Base-by-base conservation (phyloP, 2,888 invertebrate genomes). In the Dendrolimus pini region DNA sequence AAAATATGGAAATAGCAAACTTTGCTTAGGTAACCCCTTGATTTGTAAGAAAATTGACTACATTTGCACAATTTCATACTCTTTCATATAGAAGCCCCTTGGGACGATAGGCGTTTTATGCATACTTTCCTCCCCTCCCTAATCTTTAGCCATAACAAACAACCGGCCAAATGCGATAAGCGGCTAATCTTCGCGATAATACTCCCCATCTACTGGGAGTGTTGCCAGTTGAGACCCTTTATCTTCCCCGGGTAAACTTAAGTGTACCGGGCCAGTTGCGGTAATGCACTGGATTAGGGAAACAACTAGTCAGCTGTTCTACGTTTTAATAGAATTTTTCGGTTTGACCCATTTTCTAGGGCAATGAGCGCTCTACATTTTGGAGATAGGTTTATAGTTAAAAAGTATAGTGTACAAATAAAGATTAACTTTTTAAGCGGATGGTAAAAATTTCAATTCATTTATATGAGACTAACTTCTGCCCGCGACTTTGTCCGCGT, bases 181-280 rank as follows among this genome's bases (percentile, higher is more conserved):
- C 57, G 68, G 68, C 70, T 70, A 66, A 74, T 68, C 61, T 74
- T 65, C 58, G 58, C 56, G 66, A 67, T 72, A 70, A 72, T 71
- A 68, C 63, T 61, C 63, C 54, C 59, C 62, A 60, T 56, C 58
- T 62, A 62, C 47, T 47, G 9, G 9, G 9, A 10, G 57, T 60
- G 60, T 62, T 60, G 59, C 52, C 58, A 47, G 55, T 54, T 60
- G 60, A 60, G 63, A 65, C 64, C 65, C 68, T 70, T 70, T 73
- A 75, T 75, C 72, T 69, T 58, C 52, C 53, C 55, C 54, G 61
- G 65, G 64, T 72, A 64, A 69, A 47, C 47, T 47, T 9, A 10
- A 12, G 47, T 12, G 47, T 30, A 30, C 47, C 47, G 12, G 47
- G 12, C 12, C 2, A 47, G 47, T 62, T 62, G 61, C 68, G 66